A percentile compares a stretch with the other conserved stretches of the same genome.
Evolutionary conservation across 2,888 invertebrate species (phyloP).

Genomic region (Meta bourneti): DNA sequence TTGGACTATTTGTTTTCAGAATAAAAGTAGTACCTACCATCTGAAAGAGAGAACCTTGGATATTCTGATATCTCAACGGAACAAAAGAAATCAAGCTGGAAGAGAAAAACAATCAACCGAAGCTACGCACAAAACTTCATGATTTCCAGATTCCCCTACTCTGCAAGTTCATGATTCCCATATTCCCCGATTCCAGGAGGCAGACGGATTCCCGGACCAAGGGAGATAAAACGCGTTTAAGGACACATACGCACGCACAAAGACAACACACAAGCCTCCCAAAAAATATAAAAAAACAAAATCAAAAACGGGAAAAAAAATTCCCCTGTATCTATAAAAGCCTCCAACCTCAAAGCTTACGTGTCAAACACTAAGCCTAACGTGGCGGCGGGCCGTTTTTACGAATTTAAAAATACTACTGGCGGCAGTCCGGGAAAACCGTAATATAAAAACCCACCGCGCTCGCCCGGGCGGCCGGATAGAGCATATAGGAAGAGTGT

Average conservation of each 20-base stretch:
- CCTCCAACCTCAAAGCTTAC: conserved; percentile 62
- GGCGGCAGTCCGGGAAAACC: conserved; percentile 46
- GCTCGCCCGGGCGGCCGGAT: background rate
- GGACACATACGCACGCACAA: conserved; percentile 47
- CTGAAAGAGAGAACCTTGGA: too few species aligned
- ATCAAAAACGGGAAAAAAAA: conserved; percentile 26
- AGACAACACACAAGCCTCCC: background rate
- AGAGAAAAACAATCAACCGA: background rate
- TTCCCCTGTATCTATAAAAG: conserved; percentile 51
- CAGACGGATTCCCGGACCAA: background rate
- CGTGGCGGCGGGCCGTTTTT: conserved; percentile 64
- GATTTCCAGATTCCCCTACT: background rate
- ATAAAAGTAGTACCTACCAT: too few species aligned
- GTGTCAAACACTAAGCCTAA: conserved; percentile 74
- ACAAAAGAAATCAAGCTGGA: background rate
- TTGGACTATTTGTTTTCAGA: too few species aligned
- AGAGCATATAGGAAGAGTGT: background rate
- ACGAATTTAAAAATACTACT: conserved; percentile 68
- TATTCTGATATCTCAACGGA: background rate
- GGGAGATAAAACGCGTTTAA: conserved; percentile 64
- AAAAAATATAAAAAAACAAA: conserved; percentile 16
- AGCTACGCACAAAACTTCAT: background rate
- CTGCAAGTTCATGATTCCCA: conserved; percentile 14
- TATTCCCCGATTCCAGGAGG: background rate
- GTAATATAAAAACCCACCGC: conserved; percentile 63